Base-by-base conservation (phyloP, 2,113 vertebrate species). In the Acinonyx jubatus region DNA sequence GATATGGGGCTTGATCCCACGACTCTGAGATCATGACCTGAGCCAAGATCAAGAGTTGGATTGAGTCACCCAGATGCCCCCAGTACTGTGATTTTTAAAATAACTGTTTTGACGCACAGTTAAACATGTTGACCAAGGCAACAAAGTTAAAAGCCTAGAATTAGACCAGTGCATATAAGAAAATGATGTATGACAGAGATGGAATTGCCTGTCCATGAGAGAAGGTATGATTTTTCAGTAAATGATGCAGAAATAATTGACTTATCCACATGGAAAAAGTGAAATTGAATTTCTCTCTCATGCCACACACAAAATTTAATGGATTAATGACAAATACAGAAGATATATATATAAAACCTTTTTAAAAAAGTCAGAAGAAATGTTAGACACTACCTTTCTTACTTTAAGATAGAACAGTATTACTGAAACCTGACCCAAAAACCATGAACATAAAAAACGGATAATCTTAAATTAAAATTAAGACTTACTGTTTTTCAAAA, bases 191-290 rank as follows among this genome's bases (percentile, higher is more conserved):
- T 57, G 33, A 88, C 66, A 76, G 21, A 48, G 31, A 73, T 2
- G 4, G 13, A 76, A 61, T 41, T 88, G 48, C 21, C 48, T 25
- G n/a, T 83, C 10, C 76, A 45, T 68, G 36, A 57, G 25, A 76
- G 1, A 38, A 66, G 31, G 16, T 4, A 7, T 48, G 57, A 74
- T 57, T 57, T 45, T 83, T 50, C 74, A 66, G 25, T 65, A 85
- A 79, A 65, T 74, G 45, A 66, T 91, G 73, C 74, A 87, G 74
- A 87, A 57, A 91, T 80, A 94, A 96, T 45, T 36, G 45, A 33
- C 18, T 96, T 86, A 87, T 57, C 31, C 74, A 82, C 45, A 14
- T 21, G 45, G 95, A 90, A 76, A 73, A 96, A 82, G 38, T 50
- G 36, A 69, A 94, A 48, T 68, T 82, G 57, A 66, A 96, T 82